Percentiles rank a stretch among this genome's conserved stretches.
Evolutionary conservation across 2,113 vertebrate species (phyloP).

Genomic region (Typhlomys cinereus): DNA sequence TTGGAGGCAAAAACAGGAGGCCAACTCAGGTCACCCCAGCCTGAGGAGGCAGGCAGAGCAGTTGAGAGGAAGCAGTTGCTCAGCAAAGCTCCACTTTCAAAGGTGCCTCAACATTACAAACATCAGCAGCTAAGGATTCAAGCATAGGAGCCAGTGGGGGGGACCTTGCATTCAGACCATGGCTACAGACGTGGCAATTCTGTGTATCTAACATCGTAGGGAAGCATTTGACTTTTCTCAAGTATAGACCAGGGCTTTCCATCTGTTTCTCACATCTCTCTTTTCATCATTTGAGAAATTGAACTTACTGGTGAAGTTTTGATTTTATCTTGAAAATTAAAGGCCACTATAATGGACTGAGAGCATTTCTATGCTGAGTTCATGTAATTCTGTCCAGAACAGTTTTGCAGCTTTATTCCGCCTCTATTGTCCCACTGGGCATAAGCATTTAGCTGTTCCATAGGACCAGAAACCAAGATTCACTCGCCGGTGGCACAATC

Average conservation of each 20-base stretch:
- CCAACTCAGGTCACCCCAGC: too few relatives aligned
- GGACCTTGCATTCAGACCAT: too few relatives aligned
- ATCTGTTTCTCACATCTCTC: not conserved
- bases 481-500: not conserved
- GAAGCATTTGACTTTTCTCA: not conserved
- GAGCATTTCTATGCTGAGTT: conserved; percentile 33
- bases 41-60: too few relatives aligned
- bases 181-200: conserved; percentile 15
- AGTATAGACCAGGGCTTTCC: not conserved
- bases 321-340: conserved; percentile 50
- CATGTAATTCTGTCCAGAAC: not conserved
- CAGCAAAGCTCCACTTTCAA: too few relatives aligned
- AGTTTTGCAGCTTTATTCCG: not conserved
- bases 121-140: too few relatives aligned
- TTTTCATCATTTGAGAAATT: conserved; percentile 36
- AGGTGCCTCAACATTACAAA: too few relatives aligned
- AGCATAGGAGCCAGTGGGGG: too few relatives aligned
- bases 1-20: too few relatives aligned
- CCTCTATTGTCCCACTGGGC: not conserved
- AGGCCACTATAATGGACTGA: not conserved
- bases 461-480: not conserved
- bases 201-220: conserved; percentile 57
- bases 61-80: too few relatives aligned
- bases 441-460: not conserved
- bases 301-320: conserved; percentile 44